These are phyloP conservation scores for Drosophila ezoana DNA, from an alignment of 2,888 invertebrate species.

Conservation along the genomic window DNA sequence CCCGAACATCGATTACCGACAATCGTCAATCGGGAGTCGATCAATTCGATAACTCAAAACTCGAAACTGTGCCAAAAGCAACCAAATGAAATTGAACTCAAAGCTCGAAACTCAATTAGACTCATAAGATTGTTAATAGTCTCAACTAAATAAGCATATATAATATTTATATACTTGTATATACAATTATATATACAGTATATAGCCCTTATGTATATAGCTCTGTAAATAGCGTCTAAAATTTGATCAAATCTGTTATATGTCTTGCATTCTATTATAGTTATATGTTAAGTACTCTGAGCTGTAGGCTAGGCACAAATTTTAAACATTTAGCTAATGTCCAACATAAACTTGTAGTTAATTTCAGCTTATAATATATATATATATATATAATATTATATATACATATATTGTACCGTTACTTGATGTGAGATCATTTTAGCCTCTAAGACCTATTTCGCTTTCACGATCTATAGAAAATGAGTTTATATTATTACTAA, in stretches of 20 bases:
- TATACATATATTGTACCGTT: slow-evolving; percentile 20
- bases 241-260: slow-evolving; percentile 44
- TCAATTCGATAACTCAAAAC: slow-evolving; percentile 35
- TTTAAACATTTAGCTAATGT: slow-evolving; percentile 62
- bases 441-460: slow-evolving; percentile 11
- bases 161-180: not conserved
- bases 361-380: slow-evolving; percentile 24
- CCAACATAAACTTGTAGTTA: slow-evolving; percentile 35
- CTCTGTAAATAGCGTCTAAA: slow-evolving; percentile 48
- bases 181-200: not conserved
- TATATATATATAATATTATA: slow-evolving; percentile 3
- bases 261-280: slow-evolving; percentile 21
- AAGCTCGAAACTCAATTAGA: slow-evolving; percentile 64
- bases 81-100: slow-evolving; percentile 58
- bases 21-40: slow-evolving; percentile 7
- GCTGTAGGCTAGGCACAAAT: slow-evolving; percentile 67
- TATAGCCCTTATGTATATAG: slow-evolving; percentile 28
- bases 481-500: slow-evolving; percentile 18
- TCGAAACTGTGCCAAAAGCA: slow-evolving; percentile 61
- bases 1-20: slow-evolving; percentile 13
- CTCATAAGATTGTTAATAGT: slow-evolving; percentile 52
- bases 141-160: slow-evolving; percentile 13
- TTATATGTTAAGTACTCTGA: slow-evolving; percentile 29
- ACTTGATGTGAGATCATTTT: slow-evolving; percentile 38
- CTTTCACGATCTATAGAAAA: slow-evolving; percentile 18